A percentile compares a stretch with the other conserved stretches of the same genome.
Conservation (phyloP, 2,797 vertebrate genomes). For the Falco concolor region DNA sequence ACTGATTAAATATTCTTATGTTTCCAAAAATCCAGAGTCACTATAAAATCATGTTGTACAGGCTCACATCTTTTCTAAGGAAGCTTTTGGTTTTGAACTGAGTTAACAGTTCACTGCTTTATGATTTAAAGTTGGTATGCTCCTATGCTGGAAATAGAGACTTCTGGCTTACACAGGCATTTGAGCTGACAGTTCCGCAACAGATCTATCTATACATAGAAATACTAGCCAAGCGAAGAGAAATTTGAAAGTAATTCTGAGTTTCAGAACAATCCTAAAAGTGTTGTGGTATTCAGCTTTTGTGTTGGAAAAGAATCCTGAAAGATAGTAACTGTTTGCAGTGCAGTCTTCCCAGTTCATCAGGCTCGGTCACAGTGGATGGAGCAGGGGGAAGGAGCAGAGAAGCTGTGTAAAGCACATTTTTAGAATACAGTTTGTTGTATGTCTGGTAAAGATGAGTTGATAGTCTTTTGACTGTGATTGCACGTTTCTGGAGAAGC, state of each 20-base stretch:
- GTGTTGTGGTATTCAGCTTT: background rate
- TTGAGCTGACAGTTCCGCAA: background rate
- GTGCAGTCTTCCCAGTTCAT: background rate
- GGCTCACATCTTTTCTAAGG: background rate
- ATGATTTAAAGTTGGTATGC: background rate
- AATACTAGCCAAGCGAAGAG: background rate
- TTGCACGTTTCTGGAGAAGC: background rate
- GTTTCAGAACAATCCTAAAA: background rate
- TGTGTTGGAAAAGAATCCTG: fast-evolving
- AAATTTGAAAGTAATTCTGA: background rate
- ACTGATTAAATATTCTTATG: background rate
- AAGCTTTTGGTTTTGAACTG: background rate
- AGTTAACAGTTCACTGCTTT: background rate
- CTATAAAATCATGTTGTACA: background rate
- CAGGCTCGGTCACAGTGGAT: background rate
- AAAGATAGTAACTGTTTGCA: background rate
- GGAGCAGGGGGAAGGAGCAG: background rate
- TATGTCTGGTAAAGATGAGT: background rate
- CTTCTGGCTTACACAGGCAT: background rate
- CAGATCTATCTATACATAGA: fast-evolving
- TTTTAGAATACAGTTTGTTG: background rate
- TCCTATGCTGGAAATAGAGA: background rate
- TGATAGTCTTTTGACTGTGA: background rate
- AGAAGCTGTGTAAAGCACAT: background rate
- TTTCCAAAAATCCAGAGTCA: background rate